Evolutionary conservation across 1,140 invertebrate genomes (phyloP).

Genomic region (Drosophila sechellia): DNA sequence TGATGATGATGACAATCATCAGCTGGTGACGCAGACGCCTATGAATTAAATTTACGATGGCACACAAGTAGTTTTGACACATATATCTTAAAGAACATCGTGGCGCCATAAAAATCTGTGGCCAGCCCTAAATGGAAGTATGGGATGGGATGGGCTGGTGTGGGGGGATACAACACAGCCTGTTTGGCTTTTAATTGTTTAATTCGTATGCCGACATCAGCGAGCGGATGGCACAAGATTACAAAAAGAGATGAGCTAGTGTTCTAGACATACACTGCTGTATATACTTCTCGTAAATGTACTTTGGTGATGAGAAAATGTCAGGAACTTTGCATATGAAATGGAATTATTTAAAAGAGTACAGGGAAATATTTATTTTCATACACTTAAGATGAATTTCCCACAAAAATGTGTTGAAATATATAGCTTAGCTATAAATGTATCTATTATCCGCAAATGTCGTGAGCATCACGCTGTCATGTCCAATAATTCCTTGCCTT

Average conservation of each 20-base stretch:
- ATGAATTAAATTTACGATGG: constrained; percentile 78
- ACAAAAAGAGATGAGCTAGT: neutral
- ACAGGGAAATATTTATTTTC: too few relatives aligned
- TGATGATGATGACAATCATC: constrained; percentile 47
- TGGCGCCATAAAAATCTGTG: constrained; percentile 51
- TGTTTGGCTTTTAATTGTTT: constrained; percentile 68
- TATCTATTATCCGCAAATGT: constrained; percentile 7
- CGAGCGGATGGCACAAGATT: constrained; percentile 6
- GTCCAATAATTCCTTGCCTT: constrained; percentile 23
- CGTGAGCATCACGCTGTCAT: constrained; percentile 38
- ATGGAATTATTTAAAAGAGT: too few relatives aligned
- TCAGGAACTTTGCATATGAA: too few relatives aligned
- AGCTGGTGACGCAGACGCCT: constrained; percentile 65
- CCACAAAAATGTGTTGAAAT: too few relatives aligned
- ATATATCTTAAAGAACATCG: constrained; percentile 55
- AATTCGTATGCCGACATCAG: constrained; percentile 62
- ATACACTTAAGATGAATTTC: too few relatives aligned
- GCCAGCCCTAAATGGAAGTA: constrained; percentile 42
- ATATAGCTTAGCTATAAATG: neutral
- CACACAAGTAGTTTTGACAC: constrained; percentile 78
- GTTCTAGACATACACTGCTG: neutral
- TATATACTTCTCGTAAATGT: neutral
- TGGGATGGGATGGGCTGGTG: neutral
- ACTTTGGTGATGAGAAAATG: neutral
- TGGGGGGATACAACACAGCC: constrained; percentile 4